A percentile compares a stretch with the other conserved stretches of the same genome.
Conservation (phyloP, 2,113 vertebrate species). For the Myanophis thanlyinensis region DNA sequence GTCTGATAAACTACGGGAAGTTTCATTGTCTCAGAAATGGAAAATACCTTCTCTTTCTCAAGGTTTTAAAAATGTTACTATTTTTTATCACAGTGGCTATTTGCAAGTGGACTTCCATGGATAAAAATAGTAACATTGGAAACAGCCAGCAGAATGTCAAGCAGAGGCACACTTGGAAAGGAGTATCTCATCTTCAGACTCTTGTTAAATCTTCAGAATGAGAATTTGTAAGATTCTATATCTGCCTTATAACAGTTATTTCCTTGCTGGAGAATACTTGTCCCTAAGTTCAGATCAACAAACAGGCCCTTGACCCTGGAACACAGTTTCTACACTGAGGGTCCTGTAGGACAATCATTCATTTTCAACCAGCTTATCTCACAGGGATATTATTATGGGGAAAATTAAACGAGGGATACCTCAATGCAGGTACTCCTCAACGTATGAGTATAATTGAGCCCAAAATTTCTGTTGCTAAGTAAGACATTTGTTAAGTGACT, state of each 20-base stretch:
- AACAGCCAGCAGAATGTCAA: conserved; percentile 21
- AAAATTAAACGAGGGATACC: neutral
- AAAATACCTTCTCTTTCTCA: neutral
- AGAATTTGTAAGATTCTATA: neutral
- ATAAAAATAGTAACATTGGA: conserved; percentile 25
- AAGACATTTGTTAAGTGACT: neutral
- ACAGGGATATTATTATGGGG: neutral
- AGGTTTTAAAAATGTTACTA: conserved; percentile 1
- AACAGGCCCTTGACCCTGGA: neutral
- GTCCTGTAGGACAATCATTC: neutral
- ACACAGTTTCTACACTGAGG: neutral
- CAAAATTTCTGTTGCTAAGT: neutral
- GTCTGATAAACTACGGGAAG: neutral
- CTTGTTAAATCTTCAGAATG: neutral
- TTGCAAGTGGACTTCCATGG: neutral
- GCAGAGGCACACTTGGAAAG: conserved; percentile 1
- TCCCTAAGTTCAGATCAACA: neutral
- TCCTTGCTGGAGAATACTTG: neutral
- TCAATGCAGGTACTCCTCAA: neutral
- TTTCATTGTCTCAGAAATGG: neutral
- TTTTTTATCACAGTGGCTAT: conserved; percentile 3
- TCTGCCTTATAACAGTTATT: neutral
- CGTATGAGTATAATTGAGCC: neutral
- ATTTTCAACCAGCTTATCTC: neutral
- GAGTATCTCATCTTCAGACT: neutral